Evolutionary conservation across 2,888 invertebrate species (phyloP).

Genomic region (Protodeltote pygarga): DNA sequence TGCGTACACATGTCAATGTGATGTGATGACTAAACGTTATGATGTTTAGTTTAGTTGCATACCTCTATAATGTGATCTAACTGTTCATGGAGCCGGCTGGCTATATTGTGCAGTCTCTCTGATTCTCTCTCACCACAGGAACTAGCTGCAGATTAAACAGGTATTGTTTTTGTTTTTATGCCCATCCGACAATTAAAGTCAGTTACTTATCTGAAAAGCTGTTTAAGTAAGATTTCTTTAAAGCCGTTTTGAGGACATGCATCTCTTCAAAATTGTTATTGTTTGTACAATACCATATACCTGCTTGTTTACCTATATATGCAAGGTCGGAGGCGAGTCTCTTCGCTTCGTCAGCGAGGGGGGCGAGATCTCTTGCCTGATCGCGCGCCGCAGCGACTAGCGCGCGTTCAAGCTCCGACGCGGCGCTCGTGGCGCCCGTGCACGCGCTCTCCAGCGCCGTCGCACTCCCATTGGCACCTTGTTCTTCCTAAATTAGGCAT

Average conservation of each 20-base stretch:
- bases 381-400: conserved; percentile 89
- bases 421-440: conserved; percentile 92
- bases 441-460: conserved; percentile 86
- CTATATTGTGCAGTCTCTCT: conserved; percentile 96
- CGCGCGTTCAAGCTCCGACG: conserved; percentile 93
- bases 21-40: neutral
- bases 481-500: conserved; percentile 69
- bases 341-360: conserved; percentile 80
- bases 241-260: conserved; percentile 32
- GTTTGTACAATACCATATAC: conserved; percentile 72
- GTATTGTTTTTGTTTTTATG: neutral
- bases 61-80: conserved; percentile 99
- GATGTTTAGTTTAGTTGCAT: conserved; percentile 23
- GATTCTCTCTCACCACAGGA: conserved; percentile 89
- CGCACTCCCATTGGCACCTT: conserved; percentile 72
- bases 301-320: conserved; percentile 81
- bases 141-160: conserved; percentile 71
- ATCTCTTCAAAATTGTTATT: conserved; percentile 56
- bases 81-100: conserved; percentile 98
- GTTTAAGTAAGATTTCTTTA: too few species aligned
- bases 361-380: conserved; percentile 79
- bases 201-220: neutral
- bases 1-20: neutral
- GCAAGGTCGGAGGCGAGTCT: conserved; percentile 81
- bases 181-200: too few species aligned